phyloP scores from a whole-genome alignment of 2,113 vertebrate genomes.

The Atlantisia rogersi region DNA sequence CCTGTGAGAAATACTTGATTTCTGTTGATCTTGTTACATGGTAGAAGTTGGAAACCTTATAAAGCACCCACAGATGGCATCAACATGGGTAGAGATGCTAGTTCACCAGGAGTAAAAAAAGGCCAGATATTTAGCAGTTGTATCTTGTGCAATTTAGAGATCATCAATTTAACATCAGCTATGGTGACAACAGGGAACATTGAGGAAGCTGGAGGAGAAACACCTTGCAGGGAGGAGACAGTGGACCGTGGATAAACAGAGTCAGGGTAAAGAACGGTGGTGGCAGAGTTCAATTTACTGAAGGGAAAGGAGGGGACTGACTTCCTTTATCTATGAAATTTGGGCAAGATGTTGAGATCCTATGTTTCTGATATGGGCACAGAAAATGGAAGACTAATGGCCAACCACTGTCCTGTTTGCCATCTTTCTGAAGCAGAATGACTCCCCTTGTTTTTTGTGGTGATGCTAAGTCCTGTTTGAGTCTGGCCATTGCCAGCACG shows the following conservation, averaged over 20 bases:
- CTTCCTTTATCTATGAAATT: background rate
- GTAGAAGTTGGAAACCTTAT: background rate
- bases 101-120: background rate
- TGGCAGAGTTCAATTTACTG: background rate
- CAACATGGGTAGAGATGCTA: background rate
- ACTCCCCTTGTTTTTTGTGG: background rate
- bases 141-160: background rate
- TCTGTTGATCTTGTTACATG: background rate
- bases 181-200: background rate
- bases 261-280: background rate
- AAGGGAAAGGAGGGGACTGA: rapidly evolving
- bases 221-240: background rate
- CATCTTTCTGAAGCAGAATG: background rate
- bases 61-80: background rate
- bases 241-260: background rate
- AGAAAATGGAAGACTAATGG: background rate
- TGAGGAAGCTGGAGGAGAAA: background rate
- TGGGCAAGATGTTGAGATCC: background rate
- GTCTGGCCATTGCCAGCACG: background rate
- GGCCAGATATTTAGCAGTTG: background rate
- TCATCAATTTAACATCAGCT: background rate
- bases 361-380: background rate
- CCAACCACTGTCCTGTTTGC: background rate
- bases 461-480: background rate
- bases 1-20: background rate